Evolutionary conservation across 2,113 vertebrate genomes (phyloP).

Genomic region (Passer montanus): DNA sequence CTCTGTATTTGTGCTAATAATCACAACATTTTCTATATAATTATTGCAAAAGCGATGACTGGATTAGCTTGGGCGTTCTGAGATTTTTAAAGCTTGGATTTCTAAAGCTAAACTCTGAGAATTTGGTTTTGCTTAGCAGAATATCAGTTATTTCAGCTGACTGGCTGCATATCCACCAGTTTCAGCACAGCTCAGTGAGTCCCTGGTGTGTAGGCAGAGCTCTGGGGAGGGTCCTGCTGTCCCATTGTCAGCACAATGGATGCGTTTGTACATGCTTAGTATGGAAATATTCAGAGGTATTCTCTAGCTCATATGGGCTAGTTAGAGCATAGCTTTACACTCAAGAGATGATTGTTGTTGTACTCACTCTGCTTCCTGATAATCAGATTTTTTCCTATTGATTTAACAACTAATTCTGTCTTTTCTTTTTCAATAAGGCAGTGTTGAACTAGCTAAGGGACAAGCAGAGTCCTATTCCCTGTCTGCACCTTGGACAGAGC

Average conservation of each 20-base stretch:
- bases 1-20: slow-evolving; percentile 40
- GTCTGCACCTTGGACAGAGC: background rate
- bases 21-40: slow-evolving; percentile 6
- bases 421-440: background rate
- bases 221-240: background rate
- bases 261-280: background rate
- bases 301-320: accelerated
- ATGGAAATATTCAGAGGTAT: background rate
- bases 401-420: background rate
- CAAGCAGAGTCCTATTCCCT: background rate
- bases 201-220: background rate
- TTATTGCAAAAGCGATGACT: slow-evolving; percentile 12
- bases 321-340: background rate
- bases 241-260: background rate
- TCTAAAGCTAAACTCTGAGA: background rate
- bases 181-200: background rate
- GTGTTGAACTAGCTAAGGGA: background rate
- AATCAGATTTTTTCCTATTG: background rate
- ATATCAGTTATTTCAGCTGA: background rate
- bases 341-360: background rate
- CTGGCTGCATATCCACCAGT: background rate
- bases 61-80: slow-evolving; percentile 25
- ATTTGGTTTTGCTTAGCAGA: background rate
- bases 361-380: background rate
- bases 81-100: slow-evolving; percentile 10